Conservation (phyloP, 2,888 invertebrate genomes). For the Epistrophe eligans region DNA sequence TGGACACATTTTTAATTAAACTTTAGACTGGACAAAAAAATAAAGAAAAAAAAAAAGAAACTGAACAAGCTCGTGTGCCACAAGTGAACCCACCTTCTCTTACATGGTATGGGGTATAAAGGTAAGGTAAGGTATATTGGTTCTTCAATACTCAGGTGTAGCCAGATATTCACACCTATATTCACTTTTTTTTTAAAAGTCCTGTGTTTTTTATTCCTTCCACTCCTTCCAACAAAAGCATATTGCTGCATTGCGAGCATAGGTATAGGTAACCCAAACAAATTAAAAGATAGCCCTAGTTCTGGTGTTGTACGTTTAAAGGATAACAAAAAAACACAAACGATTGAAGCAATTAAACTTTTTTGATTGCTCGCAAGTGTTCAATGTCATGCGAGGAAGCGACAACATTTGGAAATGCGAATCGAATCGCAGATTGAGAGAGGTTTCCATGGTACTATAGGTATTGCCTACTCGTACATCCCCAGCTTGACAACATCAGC, state of each 20-base stretch:
- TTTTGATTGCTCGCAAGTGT: conserved; percentile 71
- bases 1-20: conserved; percentile 74
- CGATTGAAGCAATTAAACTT: conserved; percentile 75
- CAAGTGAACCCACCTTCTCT: conserved; percentile 5
- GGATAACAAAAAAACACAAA: conserved; percentile 17
- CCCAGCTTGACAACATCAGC: background rate
- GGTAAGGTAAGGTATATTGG: conserved; percentile 7
- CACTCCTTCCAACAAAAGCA: background rate
- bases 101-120: background rate
- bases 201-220: conserved; percentile 6
- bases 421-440: conserved; percentile 71
- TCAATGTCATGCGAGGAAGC: conserved; percentile 67
- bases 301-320: background rate
- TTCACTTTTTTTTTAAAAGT: background rate
- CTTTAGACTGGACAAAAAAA: conserved; percentile 31
- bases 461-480: background rate
- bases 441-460: conserved; percentile 49
- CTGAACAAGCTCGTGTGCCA: conserved; percentile 1
- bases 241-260: conserved; percentile 11
- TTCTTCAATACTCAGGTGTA: conserved; percentile 39
- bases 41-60: background rate
- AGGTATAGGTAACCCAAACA: conserved; percentile 48
- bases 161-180: conserved; percentile 3
- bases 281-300: conserved; percentile 54
- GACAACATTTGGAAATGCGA: conserved; percentile 68